Evolutionary conservation across 1,140 invertebrate species (phyloP).

Genomic region (Fopius arisanus): DNA sequence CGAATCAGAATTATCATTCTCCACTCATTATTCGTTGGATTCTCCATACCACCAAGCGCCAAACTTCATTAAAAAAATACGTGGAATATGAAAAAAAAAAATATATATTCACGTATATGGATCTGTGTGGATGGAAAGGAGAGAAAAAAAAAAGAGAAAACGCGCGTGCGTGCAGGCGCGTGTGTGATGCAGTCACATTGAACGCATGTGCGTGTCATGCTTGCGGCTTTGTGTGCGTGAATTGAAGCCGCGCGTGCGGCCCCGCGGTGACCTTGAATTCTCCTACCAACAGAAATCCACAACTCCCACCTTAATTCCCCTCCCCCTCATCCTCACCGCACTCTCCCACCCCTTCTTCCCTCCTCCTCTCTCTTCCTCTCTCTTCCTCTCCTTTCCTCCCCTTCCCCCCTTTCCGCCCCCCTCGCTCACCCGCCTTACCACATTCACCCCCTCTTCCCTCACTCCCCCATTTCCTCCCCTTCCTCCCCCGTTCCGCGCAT

Average conservation of each 20-base stretch:
- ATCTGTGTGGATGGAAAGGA: background rate
- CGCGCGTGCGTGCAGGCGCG: constrained; percentile 36
- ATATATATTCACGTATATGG: constrained; percentile 21
- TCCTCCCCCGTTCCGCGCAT: background rate
- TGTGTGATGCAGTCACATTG: constrained; percentile 30
- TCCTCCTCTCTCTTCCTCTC: constrained; percentile 7
- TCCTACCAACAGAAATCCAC: constrained; percentile 34
- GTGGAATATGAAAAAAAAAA: background rate
- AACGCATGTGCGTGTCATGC: constrained; percentile 26
- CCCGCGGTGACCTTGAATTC: constrained; percentile 58
- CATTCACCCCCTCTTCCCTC: background rate
- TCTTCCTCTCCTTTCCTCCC: background rate
- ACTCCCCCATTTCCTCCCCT: constrained; percentile 13
- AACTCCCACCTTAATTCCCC: constrained; percentile 18
- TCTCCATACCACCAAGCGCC: no score
- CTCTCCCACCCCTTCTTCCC: background rate
- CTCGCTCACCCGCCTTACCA: constrained; percentile 12
- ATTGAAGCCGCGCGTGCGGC: constrained; percentile 56
- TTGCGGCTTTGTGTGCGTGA: constrained; percentile 40
- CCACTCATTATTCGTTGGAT: no score
- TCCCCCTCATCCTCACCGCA: constrained; percentile 13
- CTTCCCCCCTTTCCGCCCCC: constrained; percentile 16
- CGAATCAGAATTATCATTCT: no score
- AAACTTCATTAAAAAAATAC: constrained; percentile 15
- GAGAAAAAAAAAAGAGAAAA: constrained; percentile 30